Evolutionary conservation across 2,888 invertebrate genomes (phyloP).

Genomic region (Melanargia galathea): DNA sequence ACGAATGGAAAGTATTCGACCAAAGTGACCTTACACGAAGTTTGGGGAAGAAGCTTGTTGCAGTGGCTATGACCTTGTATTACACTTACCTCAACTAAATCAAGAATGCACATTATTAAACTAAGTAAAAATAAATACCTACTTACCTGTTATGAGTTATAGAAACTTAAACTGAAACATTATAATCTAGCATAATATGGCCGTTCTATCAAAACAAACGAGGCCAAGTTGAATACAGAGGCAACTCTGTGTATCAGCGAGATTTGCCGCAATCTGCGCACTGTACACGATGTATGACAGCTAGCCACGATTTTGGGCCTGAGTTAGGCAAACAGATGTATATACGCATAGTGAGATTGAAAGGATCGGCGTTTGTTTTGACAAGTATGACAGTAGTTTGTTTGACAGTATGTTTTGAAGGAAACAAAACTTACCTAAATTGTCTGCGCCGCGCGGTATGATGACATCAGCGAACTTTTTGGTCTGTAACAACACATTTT

Average conservation of each 20-base stretch:
- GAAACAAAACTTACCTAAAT: constrained; percentile 88
- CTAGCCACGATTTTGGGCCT: no score
- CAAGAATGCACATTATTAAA: background rate
- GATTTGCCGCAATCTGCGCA: no score
- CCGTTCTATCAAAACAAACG: background rate
- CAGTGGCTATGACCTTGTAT: constrained; percentile 78
- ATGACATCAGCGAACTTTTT: constrained; percentile 99
- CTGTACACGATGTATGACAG: no score
- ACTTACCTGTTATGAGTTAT: background rate
- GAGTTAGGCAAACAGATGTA: no score
- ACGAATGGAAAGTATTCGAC: background rate
- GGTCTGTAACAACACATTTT: constrained; percentile 85
- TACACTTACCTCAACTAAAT: constrained; percentile 54
- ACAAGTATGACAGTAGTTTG: no score
- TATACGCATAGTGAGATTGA: no score
- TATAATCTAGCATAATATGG: background rate
- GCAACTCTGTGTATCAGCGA: no score
- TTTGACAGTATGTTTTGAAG: background rate
- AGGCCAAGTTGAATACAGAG: no score
- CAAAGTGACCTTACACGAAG: background rate
- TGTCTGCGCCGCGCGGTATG: constrained; percentile 99
- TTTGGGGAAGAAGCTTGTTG: constrained; percentile 55
- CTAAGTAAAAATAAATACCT: constrained; percentile 5
- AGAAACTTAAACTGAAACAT: background rate
- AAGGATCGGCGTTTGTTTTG: no score